phyloP scores from a whole-genome alignment of 2,113 vertebrate species.

The Probosciger aterrimus region DNA sequence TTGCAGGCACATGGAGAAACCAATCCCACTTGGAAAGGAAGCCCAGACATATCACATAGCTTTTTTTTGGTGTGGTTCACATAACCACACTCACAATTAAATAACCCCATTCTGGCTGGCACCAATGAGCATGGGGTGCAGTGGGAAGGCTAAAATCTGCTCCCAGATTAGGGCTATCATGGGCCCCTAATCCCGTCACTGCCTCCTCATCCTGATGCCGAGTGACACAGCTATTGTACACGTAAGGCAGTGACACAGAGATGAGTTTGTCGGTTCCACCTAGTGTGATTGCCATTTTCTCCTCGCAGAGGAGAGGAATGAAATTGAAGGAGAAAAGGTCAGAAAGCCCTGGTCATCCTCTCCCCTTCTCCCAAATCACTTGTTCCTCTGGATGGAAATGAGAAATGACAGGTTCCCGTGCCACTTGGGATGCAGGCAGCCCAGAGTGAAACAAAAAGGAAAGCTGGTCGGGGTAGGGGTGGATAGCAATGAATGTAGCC shows the following conservation, averaged over 20 bases:
- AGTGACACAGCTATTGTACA: constrained; percentile 76
- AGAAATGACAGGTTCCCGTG: constrained; percentile 73
- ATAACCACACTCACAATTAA: rapidly evolving
- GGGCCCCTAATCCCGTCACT: neutral
- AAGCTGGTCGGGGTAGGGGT: constrained; percentile 32
- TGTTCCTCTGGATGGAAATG: constrained; percentile 73
- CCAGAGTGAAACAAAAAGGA: constrained; percentile 43
- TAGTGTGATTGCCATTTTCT: constrained; percentile 77
- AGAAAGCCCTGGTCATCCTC: constrained; percentile 78
- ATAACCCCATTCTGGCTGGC: rapidly evolving
- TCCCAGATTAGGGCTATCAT: neutral
- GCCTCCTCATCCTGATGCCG: constrained; percentile 37
- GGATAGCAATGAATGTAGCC: neutral
- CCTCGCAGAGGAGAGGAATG: constrained; percentile 58
- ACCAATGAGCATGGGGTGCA: rapidly evolving
- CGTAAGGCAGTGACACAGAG: constrained; percentile 58
- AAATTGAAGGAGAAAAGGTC: constrained; percentile 90
- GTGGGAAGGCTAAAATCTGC: neutral
- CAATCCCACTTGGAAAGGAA: rapidly evolving
- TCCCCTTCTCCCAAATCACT: constrained; percentile 75
- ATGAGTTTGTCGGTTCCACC: constrained; percentile 81
- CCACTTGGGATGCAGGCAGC: constrained; percentile 61
- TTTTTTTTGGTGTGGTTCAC: rapidly evolving
- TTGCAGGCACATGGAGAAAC: rapidly evolving
- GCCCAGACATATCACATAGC: rapidly evolving